These are phyloP conservation scores for Hemichromis elongatus DNA, from an alignment of 2,113 vertebrate genomes.

Conservation along the genomic window DNA sequence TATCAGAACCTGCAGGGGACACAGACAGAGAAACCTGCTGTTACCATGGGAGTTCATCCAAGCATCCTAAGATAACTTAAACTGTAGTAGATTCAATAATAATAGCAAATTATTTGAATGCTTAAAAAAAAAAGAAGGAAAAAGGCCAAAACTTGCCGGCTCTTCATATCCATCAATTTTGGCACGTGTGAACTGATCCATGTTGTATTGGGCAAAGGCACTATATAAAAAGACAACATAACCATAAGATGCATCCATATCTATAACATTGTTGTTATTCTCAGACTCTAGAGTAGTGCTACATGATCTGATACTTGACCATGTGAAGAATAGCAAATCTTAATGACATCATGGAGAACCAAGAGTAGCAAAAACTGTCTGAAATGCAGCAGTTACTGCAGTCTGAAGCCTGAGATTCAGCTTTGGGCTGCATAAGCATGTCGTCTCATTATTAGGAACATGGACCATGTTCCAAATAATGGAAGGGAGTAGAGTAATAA, in stretches of 20 bases:
- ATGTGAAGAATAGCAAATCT: conserved; percentile 50
- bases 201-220: conserved; percentile 97
- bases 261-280: background rate
- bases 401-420: background rate
- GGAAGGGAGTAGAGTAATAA: background rate
- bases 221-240: conserved; percentile 56
- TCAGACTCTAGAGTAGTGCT: background rate
- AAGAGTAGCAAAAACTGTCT: background rate
- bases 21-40: background rate
- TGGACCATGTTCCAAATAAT: background rate
- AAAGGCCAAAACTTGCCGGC: conserved; percentile 66
- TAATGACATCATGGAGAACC: background rate
- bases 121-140: background rate
- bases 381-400: background rate
- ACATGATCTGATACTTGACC: background rate
- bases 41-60: background rate
- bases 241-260: background rate
- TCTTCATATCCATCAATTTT: conserved; percentile 90
- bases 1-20: conserved; percentile 83
- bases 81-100: background rate
- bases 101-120: background rate
- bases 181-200: conserved; percentile 93
- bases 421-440: background rate
- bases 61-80: no score
- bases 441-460: background rate